phyloP scores from a whole-genome alignment of 1,140 invertebrate species.

The Himalopsyche phryganea region DNA sequence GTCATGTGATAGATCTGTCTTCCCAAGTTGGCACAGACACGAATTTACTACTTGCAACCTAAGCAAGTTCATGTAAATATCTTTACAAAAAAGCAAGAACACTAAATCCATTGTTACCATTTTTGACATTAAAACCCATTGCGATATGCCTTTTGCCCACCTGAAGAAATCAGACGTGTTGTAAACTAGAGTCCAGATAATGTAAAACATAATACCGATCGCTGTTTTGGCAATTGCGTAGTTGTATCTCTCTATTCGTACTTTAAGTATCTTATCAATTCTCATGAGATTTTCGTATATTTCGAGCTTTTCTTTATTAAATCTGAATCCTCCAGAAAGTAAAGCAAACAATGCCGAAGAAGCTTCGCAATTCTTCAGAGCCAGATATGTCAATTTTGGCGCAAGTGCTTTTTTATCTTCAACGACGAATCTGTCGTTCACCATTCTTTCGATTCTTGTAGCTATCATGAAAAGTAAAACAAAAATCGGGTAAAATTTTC shows the following conservation, averaged over 20 bases:
- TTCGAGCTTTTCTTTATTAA: conserved; percentile 6
- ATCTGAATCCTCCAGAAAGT: conserved; percentile 1
- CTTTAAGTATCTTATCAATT: conserved; percentile 9
- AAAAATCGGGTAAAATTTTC: not conserved
- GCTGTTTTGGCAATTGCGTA: not conserved
- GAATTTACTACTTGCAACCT: conserved; percentile 9
- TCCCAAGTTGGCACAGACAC: not conserved
- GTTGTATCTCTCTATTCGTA: not conserved
- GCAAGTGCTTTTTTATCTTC: not conserved
- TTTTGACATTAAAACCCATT: conserved; percentile 4
- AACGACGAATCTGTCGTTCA: not conserved
- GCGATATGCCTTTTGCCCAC: conserved; percentile 5
- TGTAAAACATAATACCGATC: not conserved
- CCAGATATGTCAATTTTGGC: not conserved
- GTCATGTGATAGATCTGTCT: not conserved
- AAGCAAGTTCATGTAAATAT: conserved; percentile 6
- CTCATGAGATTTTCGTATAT: conserved; percentile 4
- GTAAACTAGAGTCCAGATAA: not conserved
- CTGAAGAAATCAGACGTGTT: conserved; percentile 6
- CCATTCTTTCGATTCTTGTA: conserved; percentile 10
- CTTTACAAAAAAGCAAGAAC: conserved; percentile 2
- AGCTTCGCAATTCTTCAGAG: conserved; percentile 3
- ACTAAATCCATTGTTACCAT: conserved; percentile 5
- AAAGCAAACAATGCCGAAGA: not conserved
- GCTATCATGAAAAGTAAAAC: conserved; percentile 4